Conservation (phyloP, 2,113 vertebrate genomes). For the Sinocyclocheilus maitianheensis region DNA sequence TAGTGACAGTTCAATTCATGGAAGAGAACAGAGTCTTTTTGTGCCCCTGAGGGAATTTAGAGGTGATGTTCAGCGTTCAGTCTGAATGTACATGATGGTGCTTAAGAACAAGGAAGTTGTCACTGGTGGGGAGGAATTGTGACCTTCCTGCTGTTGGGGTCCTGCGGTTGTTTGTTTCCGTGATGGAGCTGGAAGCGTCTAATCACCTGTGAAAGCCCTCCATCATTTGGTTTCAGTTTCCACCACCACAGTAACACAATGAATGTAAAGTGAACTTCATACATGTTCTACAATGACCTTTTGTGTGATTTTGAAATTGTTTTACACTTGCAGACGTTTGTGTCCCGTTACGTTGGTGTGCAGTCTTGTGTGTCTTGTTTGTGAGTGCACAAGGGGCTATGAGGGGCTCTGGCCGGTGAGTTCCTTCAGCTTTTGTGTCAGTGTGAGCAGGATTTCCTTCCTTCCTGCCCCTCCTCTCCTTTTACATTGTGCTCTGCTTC, state of each 20-base stretch:
- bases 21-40: conserved; percentile 27
- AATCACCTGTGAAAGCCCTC: background rate
- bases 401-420: conserved; percentile 52
- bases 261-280: background rate
- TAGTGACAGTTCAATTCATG: conserved; percentile 29
- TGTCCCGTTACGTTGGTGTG: background rate
- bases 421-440: conserved; percentile 71
- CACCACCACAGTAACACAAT: too few relatives aligned
- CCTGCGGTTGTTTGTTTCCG: conserved; percentile 3
- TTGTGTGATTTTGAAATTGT: too few relatives aligned
- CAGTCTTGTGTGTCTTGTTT: conserved; percentile 31
- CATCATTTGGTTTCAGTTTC: conserved; percentile 10
- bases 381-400: conserved; percentile 40
- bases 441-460: conserved; percentile 78
- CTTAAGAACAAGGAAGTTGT: conserved; percentile 17
- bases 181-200: background rate
- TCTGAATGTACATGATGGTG: conserved; percentile 11
- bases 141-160: conserved; percentile 23
- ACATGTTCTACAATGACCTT: background rate
- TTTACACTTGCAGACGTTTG: background rate
- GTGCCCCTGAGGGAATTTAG: background rate
- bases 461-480: conserved; percentile 77
- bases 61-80: background rate
- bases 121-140: background rate
- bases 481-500: conserved; percentile 80